Evolutionary conservation across 2,113 vertebrate species (phyloP).

Genomic region (Anser brachyrhynchus): DNA sequence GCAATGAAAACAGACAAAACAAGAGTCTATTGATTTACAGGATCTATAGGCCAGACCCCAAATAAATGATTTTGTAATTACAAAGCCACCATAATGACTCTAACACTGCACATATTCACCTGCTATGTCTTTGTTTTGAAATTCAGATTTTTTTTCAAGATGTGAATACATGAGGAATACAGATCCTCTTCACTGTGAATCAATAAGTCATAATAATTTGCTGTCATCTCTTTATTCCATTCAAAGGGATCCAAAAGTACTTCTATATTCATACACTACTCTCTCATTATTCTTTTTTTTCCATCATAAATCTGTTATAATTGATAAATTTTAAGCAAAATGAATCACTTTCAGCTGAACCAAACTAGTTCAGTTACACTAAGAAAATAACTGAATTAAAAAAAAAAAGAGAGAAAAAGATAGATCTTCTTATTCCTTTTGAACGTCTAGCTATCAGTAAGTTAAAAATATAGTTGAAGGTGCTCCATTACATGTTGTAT

Average conservation of each 20-base stretch:
- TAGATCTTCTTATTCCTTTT: background rate
- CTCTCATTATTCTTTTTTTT: background rate
- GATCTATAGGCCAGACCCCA: background rate
- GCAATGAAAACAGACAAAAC: background rate
- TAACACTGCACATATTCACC: background rate
- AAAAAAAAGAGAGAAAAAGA: background rate
- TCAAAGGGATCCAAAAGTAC: background rate
- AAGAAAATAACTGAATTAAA: background rate
- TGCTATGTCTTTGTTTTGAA: background rate
- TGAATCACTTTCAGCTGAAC: background rate
- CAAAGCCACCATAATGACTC: background rate
- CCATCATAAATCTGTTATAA: background rate
- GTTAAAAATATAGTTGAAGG: background rate
- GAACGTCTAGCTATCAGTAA: background rate
- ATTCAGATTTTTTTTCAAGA: background rate
- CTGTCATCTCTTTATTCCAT: background rate
- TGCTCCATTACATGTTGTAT: background rate
- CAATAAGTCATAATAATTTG: background rate
- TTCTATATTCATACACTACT: background rate
- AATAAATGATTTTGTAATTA: background rate
- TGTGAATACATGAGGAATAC: background rate
- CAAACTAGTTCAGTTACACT: background rate
- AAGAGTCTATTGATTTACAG: background rate
- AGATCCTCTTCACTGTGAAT: background rate
- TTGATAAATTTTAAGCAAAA: background rate